Conservation (phyloP, 2,888 invertebrate species). For the Pheosia gnoma region DNA sequence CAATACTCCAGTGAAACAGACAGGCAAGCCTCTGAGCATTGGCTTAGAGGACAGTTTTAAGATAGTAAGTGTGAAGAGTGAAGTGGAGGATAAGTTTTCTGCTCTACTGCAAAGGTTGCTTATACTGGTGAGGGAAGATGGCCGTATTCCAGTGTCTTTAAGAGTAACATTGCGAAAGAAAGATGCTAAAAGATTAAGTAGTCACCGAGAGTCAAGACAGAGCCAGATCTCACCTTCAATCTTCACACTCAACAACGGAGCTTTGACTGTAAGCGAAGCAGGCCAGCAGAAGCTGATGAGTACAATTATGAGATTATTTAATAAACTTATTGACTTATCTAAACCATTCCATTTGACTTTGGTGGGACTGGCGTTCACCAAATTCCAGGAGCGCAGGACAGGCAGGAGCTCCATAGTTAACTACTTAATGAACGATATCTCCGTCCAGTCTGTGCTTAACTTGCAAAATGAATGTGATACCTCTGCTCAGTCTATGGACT, state of each 20-base stretch:
- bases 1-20: conserved; percentile 87
- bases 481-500: conserved; percentile 76
- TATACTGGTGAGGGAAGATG: conserved; percentile 89
- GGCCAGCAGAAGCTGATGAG: conserved; percentile 87
- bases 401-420: conserved; percentile 89
- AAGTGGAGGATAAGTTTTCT: conserved; percentile 89
- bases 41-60: conserved; percentile 92
- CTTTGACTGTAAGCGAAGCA: conserved; percentile 75
- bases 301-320: conserved; percentile 89
- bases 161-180: conserved; percentile 90
- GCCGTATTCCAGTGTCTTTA: conserved; percentile 89
- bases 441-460: conserved; percentile 90
- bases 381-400: conserved; percentile 89
- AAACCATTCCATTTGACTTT: conserved; percentile 92
- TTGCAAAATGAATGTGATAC: conserved; percentile 84
- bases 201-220: conserved; percentile 90
- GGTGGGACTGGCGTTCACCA: conserved; percentile 92
- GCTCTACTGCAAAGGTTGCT: conserved; percentile 88
- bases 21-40: conserved; percentile 91
- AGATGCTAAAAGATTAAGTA: conserved; percentile 86
- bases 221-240: conserved; percentile 88
- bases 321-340: conserved; percentile 87
- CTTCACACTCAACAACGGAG: conserved; percentile 81
- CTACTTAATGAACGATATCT: conserved; percentile 90
- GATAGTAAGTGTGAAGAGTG: conserved; percentile 88